Conservation (phyloP, 2,113 vertebrate genomes). For the Pelusios castaneus region DNA sequence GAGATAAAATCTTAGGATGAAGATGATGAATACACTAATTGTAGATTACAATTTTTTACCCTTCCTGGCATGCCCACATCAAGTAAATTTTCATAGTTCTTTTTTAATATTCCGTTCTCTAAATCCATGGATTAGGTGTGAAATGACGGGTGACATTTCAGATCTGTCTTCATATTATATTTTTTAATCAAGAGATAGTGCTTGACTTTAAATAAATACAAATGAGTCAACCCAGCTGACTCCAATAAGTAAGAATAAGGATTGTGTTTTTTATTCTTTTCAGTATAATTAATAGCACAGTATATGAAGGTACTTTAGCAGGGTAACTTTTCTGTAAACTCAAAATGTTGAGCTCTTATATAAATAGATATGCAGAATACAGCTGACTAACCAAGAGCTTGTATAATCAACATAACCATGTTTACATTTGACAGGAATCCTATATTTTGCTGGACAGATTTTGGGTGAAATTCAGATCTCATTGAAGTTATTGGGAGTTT, state of each 20-base stretch:
- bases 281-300: not conserved
- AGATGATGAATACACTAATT: not conserved
- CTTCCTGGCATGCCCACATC: not conserved
- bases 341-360: not conserved
- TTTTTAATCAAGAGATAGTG: constrained; percentile 31
- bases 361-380: not conserved
- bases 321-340: not conserved
- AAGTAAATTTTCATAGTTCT: not conserved
- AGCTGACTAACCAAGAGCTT: not conserved
- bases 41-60: not conserved
- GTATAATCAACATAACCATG: not conserved
- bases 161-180: not conserved
- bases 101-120: not conserved
- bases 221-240: not conserved
- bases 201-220: not conserved
- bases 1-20: not conserved
- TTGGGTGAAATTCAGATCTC: not conserved
- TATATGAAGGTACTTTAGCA: not conserved
- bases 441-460: not conserved
- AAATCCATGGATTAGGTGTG: constrained; percentile 16
- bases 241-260: not conserved
- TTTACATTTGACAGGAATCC: not conserved
- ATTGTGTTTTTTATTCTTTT: constrained; percentile 8
- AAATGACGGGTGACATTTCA: constrained; percentile 37
- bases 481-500: not conserved